Conservation (phyloP, 2,113 vertebrate species). For the Zosterops lateralis region DNA sequence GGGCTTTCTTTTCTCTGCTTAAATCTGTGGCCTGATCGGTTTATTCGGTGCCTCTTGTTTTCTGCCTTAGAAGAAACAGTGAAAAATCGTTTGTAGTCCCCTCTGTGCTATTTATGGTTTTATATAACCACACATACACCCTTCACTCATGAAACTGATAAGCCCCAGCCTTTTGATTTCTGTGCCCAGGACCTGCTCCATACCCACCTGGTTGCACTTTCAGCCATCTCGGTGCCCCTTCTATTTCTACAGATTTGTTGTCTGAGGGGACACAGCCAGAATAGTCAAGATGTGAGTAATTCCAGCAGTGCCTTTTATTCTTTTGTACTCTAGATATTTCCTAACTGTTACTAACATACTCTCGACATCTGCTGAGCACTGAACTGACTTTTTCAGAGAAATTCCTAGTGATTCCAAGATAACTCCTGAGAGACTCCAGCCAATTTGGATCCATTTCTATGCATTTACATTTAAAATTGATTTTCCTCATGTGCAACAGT, state of each 20-base stretch:
- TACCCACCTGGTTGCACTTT: not conserved
- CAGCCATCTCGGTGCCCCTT: not conserved
- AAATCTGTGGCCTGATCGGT: not conserved
- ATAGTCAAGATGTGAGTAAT: not conserved
- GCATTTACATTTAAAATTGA: not conserved
- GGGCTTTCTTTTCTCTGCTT: conserved; percentile 20
- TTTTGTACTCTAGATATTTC: not conserved
- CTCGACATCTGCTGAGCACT: not conserved
- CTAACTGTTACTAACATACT: not conserved
- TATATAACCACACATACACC: not conserved
- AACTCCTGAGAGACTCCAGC: not conserved
- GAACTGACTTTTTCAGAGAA: not conserved
- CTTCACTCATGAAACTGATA: not conserved
- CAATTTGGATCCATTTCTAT: not conserved
- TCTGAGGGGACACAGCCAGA: not conserved
- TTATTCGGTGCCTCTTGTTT: not conserved
- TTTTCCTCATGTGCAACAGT: not conserved
- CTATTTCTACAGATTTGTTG: not conserved
- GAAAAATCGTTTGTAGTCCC: not conserved
- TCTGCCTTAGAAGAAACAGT: not conserved
- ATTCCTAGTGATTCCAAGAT: not conserved
- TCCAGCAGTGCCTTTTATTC: not conserved
- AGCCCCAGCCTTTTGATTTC: not conserved
- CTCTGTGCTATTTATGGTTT: not conserved
- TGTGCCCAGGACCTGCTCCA: not conserved